phyloP scores from a whole-genome alignment of 2,888 invertebrate species.

The Parnassius glacialis region DNA sequence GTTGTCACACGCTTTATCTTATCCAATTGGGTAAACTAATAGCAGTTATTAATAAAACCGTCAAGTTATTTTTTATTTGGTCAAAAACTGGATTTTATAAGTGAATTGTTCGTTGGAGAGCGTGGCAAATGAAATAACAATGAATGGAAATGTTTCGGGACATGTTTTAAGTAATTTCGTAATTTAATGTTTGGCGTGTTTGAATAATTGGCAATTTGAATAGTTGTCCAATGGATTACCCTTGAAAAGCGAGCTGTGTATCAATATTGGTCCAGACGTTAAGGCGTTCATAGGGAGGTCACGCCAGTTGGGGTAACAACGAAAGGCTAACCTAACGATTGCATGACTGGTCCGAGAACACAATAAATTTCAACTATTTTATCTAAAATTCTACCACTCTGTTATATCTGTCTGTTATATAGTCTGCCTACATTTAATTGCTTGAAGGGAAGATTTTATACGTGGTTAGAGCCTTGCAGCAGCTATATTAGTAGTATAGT shows the following conservation, averaged over 20 bases:
- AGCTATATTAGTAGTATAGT: too few species aligned
- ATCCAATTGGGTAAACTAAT: slow-evolving; percentile 25
- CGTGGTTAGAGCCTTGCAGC: too few species aligned
- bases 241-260: slow-evolving; percentile 19
- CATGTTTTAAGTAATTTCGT: slow-evolving; percentile 18
- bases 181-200: slow-evolving; percentile 17
- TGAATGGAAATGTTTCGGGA: background rate
- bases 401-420: too few species aligned
- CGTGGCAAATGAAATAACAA: slow-evolving; percentile 14
- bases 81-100: slow-evolving; percentile 25
- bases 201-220: too few species aligned
- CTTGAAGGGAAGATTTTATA: too few species aligned
- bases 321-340: slow-evolving; percentile 14
- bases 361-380: slow-evolving; percentile 12
- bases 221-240: slow-evolving; percentile 18
- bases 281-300: slow-evolving; percentile 20
- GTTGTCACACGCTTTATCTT: slow-evolving; percentile 28
- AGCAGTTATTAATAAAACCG: slow-evolving; percentile 23
- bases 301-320: slow-evolving; percentile 21
- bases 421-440: too few species aligned
- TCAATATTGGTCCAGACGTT: slow-evolving; percentile 23
- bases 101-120: slow-evolving; percentile 16
- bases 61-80: slow-evolving; percentile 23
- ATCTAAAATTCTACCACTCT: background rate
- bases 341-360: slow-evolving; percentile 16